Evolutionary conservation across 1,140 invertebrate genomes (phyloP), one percentile per base, ranked within the genome.

Genomic region (Sarcophaga peregrina): DNA sequence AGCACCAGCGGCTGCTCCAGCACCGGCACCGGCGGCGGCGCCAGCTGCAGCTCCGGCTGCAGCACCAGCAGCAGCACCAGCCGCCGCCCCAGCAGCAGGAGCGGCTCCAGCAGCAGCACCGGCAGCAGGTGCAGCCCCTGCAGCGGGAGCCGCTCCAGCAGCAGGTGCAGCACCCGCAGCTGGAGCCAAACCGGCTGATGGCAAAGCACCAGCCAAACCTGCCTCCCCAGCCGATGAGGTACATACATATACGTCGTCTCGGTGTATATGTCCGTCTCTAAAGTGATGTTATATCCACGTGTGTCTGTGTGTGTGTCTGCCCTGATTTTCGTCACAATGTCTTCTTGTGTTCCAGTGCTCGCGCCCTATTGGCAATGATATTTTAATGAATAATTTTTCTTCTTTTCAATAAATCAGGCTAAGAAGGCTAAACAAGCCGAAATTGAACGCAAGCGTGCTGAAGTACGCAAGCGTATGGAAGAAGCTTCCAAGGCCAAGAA

Each of bases 401-500:
- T 82, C 20, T 72, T 82, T 83, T 87, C n/a, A 3, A 62, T 20
- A 25, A 17, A 20, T 20, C 15, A 96, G 95, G 95, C 95, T 94
- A 97, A 96, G 94, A 97, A 96, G 94, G 96, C 94, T 93, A 97
- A 97, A 93, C 96, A 97, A 93, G 94, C 95, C 91, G 96, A 97
- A 91, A 97, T 97, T 91, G 96, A 98, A 92, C 95, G 96, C 93
- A 98, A 97, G 96, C 96, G 92, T 96, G 89, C 25, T 37, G 1
- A 97, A 98, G 92, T 97, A 91, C 95, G 97, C 91, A 96, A 96
- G 93, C 96, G 97, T 90, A 96, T 98, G 93, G 97, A 98, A 92
- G 97, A 97, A 91, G 96, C 96, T 91, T 97, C 97, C 91, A 97
- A 96, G 91, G 96, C 96, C 91, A 98, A 98, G 92, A 97, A 97